A percentile compares a stretch with the other conserved stretches of the same genome.
Evolutionary conservation across 2,888 invertebrate genomes (phyloP).

Genomic region (Synergus umbraculus): DNA sequence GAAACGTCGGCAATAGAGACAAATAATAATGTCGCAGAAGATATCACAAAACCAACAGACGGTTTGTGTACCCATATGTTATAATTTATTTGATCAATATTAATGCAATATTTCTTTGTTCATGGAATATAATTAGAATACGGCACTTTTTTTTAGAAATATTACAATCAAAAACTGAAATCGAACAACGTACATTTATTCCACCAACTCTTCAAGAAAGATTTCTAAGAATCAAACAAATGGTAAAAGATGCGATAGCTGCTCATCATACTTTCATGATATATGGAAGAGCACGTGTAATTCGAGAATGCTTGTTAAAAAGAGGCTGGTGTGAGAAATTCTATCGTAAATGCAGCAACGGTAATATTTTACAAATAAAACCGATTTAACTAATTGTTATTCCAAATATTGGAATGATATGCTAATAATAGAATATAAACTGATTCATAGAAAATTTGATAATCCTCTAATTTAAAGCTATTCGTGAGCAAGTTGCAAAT

Average conservation of each 20-base stretch:
- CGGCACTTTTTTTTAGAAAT: slow-evolving; percentile 23
- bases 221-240: slow-evolving; percentile 68
- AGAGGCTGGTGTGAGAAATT: slow-evolving; percentile 75
- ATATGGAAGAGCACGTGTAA: slow-evolving; percentile 70
- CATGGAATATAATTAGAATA: background rate
- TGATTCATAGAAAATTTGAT: background rate
- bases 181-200: slow-evolving; percentile 42
- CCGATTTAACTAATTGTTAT: too few species aligned
- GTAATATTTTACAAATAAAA: slow-evolving; percentile 45
- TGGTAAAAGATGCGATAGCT: slow-evolving; percentile 70
- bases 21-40: slow-evolving; percentile 17
- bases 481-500: background rate
- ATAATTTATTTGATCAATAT: too few species aligned
- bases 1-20: background rate
- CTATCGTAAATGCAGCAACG: slow-evolving; percentile 62
- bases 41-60: background rate
- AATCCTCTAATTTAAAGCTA: background rate
- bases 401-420: background rate
- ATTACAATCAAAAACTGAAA: slow-evolving; percentile 28
- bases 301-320: slow-evolving; percentile 71
- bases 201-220: slow-evolving; percentile 68
- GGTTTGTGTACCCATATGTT: slow-evolving; percentile 1
- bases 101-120: background rate
- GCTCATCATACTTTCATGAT: slow-evolving; percentile 73
- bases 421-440: background rate